These are phyloP conservation scores for Mercenaria mercenaria DNA, from an alignment of 1,140 invertebrate genomes.

Conservation along the genomic window DNA sequence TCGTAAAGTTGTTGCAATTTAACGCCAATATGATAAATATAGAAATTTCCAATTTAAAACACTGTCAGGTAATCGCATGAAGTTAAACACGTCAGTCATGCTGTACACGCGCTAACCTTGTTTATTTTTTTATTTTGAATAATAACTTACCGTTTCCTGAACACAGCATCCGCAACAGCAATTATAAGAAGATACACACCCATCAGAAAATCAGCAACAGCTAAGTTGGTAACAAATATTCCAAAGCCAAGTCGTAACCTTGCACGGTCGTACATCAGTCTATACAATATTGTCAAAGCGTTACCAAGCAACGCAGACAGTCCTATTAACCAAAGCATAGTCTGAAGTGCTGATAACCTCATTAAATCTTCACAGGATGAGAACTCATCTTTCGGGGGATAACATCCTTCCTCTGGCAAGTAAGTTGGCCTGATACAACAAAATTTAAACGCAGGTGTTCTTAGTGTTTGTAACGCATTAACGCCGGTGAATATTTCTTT, in stretches of 20 bases:
- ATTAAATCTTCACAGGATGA: slow-evolving; percentile 77
- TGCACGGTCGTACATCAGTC: slow-evolving; percentile 27
- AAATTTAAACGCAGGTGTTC: slow-evolving; percentile 68
- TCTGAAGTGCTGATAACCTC: slow-evolving; percentile 62
- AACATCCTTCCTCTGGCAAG: slow-evolving; percentile 66
- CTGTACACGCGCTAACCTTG: too few relatives aligned
- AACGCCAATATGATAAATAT: too few relatives aligned
- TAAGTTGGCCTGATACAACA: slow-evolving; percentile 70
- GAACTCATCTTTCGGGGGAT: slow-evolving; percentile 70
- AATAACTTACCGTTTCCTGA: slow-evolving; percentile 72
- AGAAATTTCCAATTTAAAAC: too few relatives aligned
- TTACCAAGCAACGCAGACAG: slow-evolving; percentile 72
- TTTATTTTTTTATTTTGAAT: background rate
- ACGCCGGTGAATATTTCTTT: slow-evolving; percentile 67
- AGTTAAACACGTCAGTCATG: too few relatives aligned
- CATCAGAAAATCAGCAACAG: slow-evolving; percentile 82
- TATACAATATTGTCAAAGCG: slow-evolving; percentile 50
- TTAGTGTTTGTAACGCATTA: slow-evolving; percentile 37
- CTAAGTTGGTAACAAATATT: slow-evolving; percentile 78
- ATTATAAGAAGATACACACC: slow-evolving; percentile 82
- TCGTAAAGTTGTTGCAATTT: too few relatives aligned
- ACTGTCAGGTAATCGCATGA: too few relatives aligned
- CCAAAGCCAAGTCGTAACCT: slow-evolving; percentile 68
- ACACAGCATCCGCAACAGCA: slow-evolving; percentile 75
- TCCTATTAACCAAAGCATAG: slow-evolving; percentile 76